phyloP scores from a whole-genome alignment of 1,140 invertebrate species.

The Gonioctena quinquepunctata region DNA sequence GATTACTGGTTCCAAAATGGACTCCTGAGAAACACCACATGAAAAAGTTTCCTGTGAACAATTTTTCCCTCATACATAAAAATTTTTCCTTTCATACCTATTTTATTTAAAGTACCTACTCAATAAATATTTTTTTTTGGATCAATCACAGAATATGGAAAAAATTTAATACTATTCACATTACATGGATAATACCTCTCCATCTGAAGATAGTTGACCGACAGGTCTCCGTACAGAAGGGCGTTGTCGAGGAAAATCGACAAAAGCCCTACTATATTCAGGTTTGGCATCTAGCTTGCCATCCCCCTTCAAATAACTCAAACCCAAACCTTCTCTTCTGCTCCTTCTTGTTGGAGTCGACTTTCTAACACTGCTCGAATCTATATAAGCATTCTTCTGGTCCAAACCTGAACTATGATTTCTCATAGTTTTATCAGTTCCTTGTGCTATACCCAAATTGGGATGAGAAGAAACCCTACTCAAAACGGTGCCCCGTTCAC shows the following conservation, averaged over 20 bases:
- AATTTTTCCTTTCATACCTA: too few species aligned
- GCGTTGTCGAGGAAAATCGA: conserved; percentile 50
- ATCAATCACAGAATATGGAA: neutral
- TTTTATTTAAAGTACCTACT: too few species aligned
- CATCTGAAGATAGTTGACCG: conserved; percentile 32
- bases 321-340: neutral
- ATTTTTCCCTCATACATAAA: too few species aligned
- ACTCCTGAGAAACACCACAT: too few species aligned
- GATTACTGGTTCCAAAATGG: too few species aligned
- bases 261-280: conserved; percentile 44
- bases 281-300: conserved; percentile 37
- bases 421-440: neutral
- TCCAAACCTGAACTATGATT: neutral
- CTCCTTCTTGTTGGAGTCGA: neutral
- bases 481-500: neutral
- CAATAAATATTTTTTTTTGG: too few species aligned
- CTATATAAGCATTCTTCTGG: neutral
- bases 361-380: neutral
- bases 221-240: conserved; percentile 42
- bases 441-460: neutral
- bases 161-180: neutral
- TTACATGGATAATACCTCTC: conserved; percentile 32
- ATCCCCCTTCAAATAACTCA: conserved; percentile 34
- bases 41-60: too few species aligned
- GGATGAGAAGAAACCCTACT: neutral